phyloP scores from a whole-genome alignment of 2,113 vertebrate species.

The Isichthys henryi region DNA sequence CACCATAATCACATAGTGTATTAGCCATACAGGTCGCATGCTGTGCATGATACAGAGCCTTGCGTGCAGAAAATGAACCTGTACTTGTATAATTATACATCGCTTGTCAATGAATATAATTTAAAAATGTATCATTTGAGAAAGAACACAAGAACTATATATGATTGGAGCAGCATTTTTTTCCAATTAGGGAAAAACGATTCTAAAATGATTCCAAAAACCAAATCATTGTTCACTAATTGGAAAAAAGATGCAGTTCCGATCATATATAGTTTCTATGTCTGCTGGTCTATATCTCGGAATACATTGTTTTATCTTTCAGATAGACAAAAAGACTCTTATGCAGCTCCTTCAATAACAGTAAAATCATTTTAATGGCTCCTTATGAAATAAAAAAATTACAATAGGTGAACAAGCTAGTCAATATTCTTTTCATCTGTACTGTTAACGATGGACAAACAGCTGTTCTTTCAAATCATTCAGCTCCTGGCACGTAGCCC shows the following conservation, averaged over 20 bases:
- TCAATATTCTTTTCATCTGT: conserved; percentile 20
- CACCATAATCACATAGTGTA: not conserved
- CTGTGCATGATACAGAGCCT: not conserved
- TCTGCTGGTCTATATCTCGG: not conserved
- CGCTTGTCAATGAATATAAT: not conserved
- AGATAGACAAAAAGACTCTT: not conserved
- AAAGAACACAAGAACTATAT: not conserved
- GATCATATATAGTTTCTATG: too few species aligned
- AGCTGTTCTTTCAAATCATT: conserved; percentile 7
- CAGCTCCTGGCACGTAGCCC: not conserved
- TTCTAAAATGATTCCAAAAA: not conserved
- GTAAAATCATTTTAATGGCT: not conserved
- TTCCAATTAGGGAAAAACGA: not conserved
- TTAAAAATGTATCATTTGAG: not conserved
- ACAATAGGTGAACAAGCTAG: not conserved
- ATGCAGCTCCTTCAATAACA: not conserved
- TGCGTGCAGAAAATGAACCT: not conserved
- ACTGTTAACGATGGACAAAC: conserved; percentile 8
- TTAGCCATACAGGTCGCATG: not conserved
- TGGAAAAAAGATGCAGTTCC: too few species aligned
- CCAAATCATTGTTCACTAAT: too few species aligned
- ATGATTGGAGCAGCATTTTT: not conserved
- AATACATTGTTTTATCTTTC: not conserved
- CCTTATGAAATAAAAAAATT: conserved; percentile 6
- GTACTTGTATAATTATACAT: not conserved